These are phyloP conservation scores for Crotalus tigris DNA, from an alignment of 2,113 vertebrate genomes.

Conservation along the genomic window DNA sequence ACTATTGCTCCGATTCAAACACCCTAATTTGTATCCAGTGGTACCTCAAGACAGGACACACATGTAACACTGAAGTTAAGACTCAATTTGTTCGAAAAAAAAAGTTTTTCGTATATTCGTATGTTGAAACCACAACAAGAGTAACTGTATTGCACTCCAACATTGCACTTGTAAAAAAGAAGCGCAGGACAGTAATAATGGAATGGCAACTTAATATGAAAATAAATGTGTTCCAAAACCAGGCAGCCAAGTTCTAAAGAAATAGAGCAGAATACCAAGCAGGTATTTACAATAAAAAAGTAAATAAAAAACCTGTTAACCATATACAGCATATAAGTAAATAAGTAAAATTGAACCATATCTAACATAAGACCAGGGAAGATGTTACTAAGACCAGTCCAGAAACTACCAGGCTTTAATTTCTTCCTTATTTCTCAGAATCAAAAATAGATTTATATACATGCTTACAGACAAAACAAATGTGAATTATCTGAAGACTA, in stretches of 20 bases:
- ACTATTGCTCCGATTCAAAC: not conserved
- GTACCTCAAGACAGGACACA: not conserved
- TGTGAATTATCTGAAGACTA: not conserved
- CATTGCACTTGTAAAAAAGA: not conserved
- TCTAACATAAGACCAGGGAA: not conserved
- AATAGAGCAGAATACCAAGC: not conserved
- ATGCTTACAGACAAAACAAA: not conserved
- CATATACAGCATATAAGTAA: not conserved
- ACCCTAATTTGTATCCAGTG: not conserved
- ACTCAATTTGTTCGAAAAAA: not conserved
- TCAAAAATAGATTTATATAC: not conserved
- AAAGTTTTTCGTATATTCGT: not conserved
- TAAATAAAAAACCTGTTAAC: not conserved
- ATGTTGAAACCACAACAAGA: not conserved
- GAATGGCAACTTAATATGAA: not conserved
- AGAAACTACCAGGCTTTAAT: not conserved
- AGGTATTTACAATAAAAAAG: not conserved
- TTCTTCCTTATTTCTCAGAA: not conserved
- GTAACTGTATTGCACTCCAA: not conserved
- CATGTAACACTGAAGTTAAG: not conserved
- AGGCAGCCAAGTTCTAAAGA: not conserved
- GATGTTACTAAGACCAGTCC: not conserved
- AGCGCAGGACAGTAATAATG: not conserved
- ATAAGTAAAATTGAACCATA: not conserved
- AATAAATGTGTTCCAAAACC: not conserved